A percentile compares a stretch with the other conserved stretches of the same genome.
Evolutionary conservation across 2,797 vertebrate genomes (phyloP).

Genomic region (Myotis myotis): DNA sequence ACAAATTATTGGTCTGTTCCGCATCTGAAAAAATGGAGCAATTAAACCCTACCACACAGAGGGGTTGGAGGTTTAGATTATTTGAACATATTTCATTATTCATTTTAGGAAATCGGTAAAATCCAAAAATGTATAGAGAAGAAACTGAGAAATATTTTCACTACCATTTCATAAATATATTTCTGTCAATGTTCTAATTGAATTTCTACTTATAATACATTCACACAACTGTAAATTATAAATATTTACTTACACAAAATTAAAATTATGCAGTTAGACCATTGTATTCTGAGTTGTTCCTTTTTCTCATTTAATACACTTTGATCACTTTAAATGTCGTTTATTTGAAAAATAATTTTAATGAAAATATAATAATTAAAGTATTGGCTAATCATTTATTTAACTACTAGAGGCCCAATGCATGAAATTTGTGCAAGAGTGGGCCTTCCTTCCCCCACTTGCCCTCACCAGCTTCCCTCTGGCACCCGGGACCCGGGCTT

Average conservation of each 20-base stretch:
- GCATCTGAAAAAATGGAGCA: not conserved
- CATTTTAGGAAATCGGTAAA: not conserved
- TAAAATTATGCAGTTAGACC: not conserved
- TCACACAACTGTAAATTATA: not conserved
- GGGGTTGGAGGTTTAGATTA: not conserved
- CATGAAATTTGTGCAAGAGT: no score
- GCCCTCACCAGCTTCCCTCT: no score
- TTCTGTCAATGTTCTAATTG: not conserved
- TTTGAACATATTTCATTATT: not conserved
- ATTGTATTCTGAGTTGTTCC: not conserved
- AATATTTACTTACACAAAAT: not conserved
- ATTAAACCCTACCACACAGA: not conserved
- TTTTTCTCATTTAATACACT: conserved; percentile 6
- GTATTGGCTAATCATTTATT: not conserved
- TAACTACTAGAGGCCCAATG: not conserved
- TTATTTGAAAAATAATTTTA: not conserved
- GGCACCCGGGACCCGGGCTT: no score
- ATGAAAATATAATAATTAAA: not conserved
- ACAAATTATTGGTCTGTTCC: not conserved
- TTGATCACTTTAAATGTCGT: not conserved
- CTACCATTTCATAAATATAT: not conserved
- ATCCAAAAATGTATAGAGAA: not conserved
- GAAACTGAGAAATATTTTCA: not conserved
- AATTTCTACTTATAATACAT: not conserved
- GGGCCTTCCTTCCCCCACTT: no score